Evolutionary conservation across 2,113 vertebrate genomes (phyloP).

Genomic region (Tichodroma muraria): DNA sequence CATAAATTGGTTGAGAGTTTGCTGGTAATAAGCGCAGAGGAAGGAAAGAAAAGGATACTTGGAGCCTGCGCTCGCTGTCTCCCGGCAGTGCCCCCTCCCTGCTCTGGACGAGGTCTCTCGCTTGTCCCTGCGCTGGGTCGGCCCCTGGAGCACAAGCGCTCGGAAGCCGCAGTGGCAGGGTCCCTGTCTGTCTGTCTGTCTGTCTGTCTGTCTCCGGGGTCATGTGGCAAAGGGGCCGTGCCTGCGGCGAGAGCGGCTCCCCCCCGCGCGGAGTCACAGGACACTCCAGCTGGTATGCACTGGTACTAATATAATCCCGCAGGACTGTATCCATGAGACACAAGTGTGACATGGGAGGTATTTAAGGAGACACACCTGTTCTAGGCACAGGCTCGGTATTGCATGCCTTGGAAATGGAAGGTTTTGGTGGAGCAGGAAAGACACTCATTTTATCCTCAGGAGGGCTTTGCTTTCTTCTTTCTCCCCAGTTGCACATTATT

Average conservation of each 20-base stretch:
- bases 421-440: neutral
- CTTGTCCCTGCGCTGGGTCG: neutral
- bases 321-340: neutral
- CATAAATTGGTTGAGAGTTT: neutral
- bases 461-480: neutral
- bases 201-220: neutral
- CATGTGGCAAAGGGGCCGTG: conserved; percentile 9
- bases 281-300: conserved; percentile 48
- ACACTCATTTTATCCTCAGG: neutral
- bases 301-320: conserved; percentile 52
- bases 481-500: neutral
- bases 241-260: neutral
- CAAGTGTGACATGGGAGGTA: conserved; percentile 56
- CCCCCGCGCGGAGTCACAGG: conserved; percentile 34
- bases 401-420: conserved; percentile 5
- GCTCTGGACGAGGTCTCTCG: neutral
- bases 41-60: neutral
- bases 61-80: rapidly evolving
- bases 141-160: conserved; percentile 1
- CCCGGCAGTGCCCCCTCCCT: neutral
- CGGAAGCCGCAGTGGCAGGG: neutral
- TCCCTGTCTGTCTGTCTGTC: neutral
- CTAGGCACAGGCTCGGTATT: neutral
- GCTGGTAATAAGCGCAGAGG: neutral
- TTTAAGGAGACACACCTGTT: conserved; percentile 70